phyloP scores from a whole-genome alignment of 2,797 vertebrate species.

The Calcarius lapponicus region DNA sequence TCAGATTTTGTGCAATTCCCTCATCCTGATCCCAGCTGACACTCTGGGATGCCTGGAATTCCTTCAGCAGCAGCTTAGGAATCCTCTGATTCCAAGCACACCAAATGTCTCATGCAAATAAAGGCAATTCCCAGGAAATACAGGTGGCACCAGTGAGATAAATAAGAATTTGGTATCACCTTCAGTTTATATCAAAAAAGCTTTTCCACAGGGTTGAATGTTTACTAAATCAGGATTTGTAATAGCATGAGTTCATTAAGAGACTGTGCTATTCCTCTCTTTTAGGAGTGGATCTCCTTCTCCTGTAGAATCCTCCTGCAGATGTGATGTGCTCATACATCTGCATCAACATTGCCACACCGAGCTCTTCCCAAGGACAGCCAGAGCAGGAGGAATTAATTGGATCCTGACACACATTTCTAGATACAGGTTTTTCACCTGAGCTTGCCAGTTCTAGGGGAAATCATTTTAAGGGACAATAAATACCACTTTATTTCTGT shows the following conservation, averaged over 20 bases:
- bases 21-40: background rate
- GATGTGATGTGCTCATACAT: background rate
- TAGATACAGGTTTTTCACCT: conserved; percentile 21
- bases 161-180: background rate
- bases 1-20: background rate
- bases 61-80: background rate
- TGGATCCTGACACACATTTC: conserved; percentile 3
- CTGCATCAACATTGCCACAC: background rate
- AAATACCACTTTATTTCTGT: conserved; percentile 55
- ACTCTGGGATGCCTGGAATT: background rate
- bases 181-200: background rate
- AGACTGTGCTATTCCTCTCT: background rate
- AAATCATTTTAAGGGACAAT: conserved; percentile 55
- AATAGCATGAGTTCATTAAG: background rate
- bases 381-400: background rate
- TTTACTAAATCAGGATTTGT: background rate
- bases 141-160: background rate
- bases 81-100: background rate
- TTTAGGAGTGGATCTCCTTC: background rate
- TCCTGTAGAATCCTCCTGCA: background rate
- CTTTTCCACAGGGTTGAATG: background rate
- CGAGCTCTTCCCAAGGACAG: conserved; percentile 13
- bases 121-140: background rate
- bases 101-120: background rate
- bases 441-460: conserved; percentile 27